Percentiles rank a stretch among this genome's conserved stretches.
Conservation (phyloP, 2,888 invertebrate genomes). For the Galerucella pusilla region DNA sequence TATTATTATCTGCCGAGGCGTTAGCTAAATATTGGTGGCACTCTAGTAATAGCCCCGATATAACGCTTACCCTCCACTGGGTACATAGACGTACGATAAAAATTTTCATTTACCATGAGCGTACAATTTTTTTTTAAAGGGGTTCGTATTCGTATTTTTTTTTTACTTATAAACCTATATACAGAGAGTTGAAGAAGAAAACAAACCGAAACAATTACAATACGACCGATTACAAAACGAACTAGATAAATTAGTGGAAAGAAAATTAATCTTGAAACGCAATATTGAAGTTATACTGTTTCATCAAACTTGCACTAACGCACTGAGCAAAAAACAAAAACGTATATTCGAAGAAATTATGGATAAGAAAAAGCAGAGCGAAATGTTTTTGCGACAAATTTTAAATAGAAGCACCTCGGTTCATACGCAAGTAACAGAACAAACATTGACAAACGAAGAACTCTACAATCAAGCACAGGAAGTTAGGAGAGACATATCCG, state of each 20-base stretch:
- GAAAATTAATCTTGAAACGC: not conserved
- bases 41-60: too few species aligned
- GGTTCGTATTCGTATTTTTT: not conserved
- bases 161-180: not conserved
- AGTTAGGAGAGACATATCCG: not conserved
- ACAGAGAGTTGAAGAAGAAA: not conserved
- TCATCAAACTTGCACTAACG: not conserved
- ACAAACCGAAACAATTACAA: not conserved
- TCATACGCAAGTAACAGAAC: not conserved
- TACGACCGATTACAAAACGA: not conserved
- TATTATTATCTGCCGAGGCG: too few species aligned
- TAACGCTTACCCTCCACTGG: too few species aligned
- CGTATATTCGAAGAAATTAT: not conserved
- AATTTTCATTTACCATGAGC: too few species aligned
- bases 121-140: too few species aligned
- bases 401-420: not conserved
- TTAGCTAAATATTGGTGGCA: too few species aligned
- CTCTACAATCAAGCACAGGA: not conserved
- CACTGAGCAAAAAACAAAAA: not conserved
- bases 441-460: conserved; percentile 6
- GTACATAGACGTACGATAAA: too few species aligned
- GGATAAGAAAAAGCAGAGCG: not conserved
- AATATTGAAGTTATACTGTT: not conserved
- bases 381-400: not conserved
- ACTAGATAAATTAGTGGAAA: not conserved